phyloP scores from a whole-genome alignment of 2,888 invertebrate species.

The Agrotis segetum region DNA sequence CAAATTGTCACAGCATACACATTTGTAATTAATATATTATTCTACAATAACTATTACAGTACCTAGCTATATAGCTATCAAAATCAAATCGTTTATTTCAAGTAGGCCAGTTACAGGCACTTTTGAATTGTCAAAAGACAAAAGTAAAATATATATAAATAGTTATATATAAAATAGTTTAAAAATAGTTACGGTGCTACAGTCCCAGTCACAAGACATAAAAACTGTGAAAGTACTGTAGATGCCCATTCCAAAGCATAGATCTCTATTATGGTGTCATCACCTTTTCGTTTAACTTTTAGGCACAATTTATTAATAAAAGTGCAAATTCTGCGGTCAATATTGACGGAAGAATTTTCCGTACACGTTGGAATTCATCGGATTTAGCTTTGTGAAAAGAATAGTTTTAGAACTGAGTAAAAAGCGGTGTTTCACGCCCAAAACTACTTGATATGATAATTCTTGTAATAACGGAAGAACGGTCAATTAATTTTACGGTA shows the following conservation, averaged over 20 bases:
- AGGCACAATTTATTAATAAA: constrained; percentile 17
- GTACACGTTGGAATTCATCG: constrained; percentile 32
- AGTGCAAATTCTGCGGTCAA: constrained; percentile 19
- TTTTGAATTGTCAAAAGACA: too few species aligned
- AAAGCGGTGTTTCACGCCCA: constrained; percentile 59
- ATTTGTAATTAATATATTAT: constrained; percentile 18
- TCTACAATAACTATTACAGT: constrained; percentile 3
- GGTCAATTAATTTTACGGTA: constrained; percentile 65
- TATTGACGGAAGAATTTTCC: constrained; percentile 12
- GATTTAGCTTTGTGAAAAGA: constrained; percentile 33
- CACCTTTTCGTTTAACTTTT: constrained; percentile 2
- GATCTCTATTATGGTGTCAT: constrained; percentile 21
- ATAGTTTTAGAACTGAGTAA: constrained; percentile 54
- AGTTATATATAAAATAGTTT: too few species aligned
- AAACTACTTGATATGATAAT: constrained; percentile 67
- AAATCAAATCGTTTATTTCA: too few species aligned
- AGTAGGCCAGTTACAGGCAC: too few species aligned
- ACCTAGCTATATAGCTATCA: constrained; percentile 9
- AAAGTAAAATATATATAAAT: too few species aligned
- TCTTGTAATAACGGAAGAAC: constrained; percentile 69
- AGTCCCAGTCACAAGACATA: too few species aligned
- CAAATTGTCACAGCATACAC: background rate
- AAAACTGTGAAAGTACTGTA: too few species aligned
- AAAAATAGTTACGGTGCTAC: too few species aligned
- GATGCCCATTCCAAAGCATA: too few species aligned